Evolutionary conservation across 2,888 invertebrate species (phyloP).

Genomic region (Himalopsyche anomala): DNA sequence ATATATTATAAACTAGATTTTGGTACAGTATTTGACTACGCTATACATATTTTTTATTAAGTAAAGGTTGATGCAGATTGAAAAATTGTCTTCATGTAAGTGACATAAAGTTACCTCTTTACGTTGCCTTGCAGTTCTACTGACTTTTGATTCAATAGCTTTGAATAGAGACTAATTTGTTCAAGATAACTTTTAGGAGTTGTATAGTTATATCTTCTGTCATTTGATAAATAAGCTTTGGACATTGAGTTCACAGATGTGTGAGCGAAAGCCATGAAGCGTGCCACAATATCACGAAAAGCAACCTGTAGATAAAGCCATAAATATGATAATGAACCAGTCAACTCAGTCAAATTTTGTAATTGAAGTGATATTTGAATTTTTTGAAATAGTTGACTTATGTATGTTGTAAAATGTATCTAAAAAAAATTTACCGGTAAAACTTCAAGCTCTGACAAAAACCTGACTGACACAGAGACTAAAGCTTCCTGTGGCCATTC

Average conservation of each 20-base stretch:
- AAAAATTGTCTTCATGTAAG: background rate
- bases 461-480: conserved; percentile 93
- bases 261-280: conserved; percentile 97
- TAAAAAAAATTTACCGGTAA: conserved; percentile 80
- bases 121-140: conserved; percentile 92
- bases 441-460: conserved; percentile 87
- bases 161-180: conserved; percentile 94
- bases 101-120: conserved; percentile 73
- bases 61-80: no score
- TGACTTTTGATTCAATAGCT: conserved; percentile 89
- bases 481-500: conserved; percentile 99
- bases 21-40: background rate
- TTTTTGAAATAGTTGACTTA: conserved; percentile 27
- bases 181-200: conserved; percentile 98
- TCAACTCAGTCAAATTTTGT: background rate
- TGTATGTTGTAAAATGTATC: background rate
- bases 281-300: conserved; percentile 89
- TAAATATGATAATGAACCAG: no score
- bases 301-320: conserved; percentile 72
- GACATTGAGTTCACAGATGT: conserved; percentile 95
- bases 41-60: no score
- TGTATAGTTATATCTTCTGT: conserved; percentile 96
- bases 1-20: no score
- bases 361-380: conserved; percentile 3
- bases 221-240: conserved; percentile 90